Conservation (phyloP, 2,797 vertebrate genomes). For the Paedocypris micromegethes region DNA sequence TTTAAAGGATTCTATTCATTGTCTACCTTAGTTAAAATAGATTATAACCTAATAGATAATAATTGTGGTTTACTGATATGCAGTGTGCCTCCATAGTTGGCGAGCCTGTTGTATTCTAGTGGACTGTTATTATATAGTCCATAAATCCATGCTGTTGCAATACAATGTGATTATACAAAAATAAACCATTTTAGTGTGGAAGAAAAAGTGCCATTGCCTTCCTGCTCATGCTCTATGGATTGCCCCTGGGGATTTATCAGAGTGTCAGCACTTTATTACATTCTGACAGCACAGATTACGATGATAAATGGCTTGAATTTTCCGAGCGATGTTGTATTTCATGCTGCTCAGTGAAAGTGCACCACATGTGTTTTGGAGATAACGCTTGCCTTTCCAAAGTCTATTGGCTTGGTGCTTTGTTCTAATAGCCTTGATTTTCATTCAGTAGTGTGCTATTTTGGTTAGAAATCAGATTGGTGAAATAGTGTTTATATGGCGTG, state of each 20-base stretch:
- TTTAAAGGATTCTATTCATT: too few species aligned
- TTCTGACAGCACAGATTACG: constrained; percentile 47
- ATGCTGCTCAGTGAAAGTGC: constrained; percentile 3
- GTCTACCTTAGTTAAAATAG: too few species aligned
- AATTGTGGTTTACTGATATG: too few species aligned
- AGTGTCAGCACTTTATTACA: constrained; percentile 53
- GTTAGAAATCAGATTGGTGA: not conserved
- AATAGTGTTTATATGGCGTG: not conserved
- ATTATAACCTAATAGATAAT: too few species aligned
- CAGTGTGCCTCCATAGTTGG: too few species aligned
- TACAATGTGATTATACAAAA: too few species aligned
- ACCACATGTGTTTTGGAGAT: constrained; percentile 29
- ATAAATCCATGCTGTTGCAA: too few species aligned
- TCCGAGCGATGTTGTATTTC: constrained; percentile 6
- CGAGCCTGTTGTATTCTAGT: too few species aligned
- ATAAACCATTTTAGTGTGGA: too few species aligned
- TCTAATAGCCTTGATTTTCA: too few species aligned
- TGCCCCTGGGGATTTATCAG: constrained; percentile 42
- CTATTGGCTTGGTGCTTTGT: not conserved
- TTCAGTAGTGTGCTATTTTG: too few species aligned
- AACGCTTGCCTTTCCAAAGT: constrained; percentile 20
- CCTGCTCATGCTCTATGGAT: constrained; percentile 2
- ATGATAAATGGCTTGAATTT: constrained; percentile 48
- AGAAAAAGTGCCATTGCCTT: not conserved
- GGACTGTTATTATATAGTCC: too few species aligned